These are phyloP conservation scores for Pteromalus puparum DNA, from an alignment of 1,140 invertebrate species.

Conservation along the genomic window DNA sequence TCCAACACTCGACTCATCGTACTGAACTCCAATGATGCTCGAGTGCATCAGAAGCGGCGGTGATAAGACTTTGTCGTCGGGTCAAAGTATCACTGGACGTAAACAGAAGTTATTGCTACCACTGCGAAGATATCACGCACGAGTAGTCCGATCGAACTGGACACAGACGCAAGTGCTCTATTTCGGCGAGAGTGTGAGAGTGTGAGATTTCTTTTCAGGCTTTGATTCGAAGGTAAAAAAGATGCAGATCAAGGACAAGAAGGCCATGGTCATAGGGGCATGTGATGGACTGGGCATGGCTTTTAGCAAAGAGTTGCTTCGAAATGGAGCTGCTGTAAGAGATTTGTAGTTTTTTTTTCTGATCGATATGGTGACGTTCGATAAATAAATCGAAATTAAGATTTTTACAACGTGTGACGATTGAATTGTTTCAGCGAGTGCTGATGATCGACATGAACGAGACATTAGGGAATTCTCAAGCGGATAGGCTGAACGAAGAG, in stretches of 20 bases:
- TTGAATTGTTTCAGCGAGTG: conserved; percentile 52
- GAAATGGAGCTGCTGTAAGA: conserved; percentile 72
- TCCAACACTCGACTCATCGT: too few species aligned
- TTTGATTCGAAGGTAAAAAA: background rate
- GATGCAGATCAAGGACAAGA: conserved; percentile 72
- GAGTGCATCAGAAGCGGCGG: too few species aligned
- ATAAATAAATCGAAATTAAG: too few species aligned
- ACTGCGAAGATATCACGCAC: background rate
- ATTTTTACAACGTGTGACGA: background rate
- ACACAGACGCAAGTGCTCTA: too few species aligned
- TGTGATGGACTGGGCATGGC: conserved; percentile 73
- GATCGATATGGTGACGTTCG: background rate
- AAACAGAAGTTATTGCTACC: background rate
- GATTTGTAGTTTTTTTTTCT: background rate
- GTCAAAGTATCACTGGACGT: conserved; percentile 17
- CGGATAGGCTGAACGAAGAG: conserved; percentile 69
- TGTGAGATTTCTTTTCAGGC: too few species aligned
- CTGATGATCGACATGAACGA: conserved; percentile 71
- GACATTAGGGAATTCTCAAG: conserved; percentile 62
- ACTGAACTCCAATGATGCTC: too few species aligned
- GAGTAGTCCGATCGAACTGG: background rate
- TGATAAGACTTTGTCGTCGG: conserved; percentile 1
- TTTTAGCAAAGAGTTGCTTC: conserved; percentile 71
- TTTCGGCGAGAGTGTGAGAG: too few species aligned
- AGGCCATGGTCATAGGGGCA: conserved; percentile 74